Percentiles rank a stretch among this genome's conserved stretches.
phyloP scores from a whole-genome alignment of 2,113 vertebrate genomes.

The Dicrurus megarhynchus region DNA sequence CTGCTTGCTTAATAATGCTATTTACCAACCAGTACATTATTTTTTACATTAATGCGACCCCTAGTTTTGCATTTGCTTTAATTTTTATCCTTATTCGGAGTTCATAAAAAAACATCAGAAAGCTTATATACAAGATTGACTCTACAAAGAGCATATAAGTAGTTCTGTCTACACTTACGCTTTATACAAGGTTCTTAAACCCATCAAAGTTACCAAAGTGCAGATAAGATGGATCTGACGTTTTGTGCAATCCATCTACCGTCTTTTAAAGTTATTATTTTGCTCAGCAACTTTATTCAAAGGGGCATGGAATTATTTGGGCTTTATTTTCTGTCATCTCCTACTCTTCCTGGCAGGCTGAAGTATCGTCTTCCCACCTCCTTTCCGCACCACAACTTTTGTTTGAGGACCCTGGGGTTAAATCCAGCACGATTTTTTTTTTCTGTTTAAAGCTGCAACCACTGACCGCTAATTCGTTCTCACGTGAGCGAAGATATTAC shows the following conservation, averaged over 20 bases:
- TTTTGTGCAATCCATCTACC: background rate
- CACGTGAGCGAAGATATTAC: constrained; percentile 77
- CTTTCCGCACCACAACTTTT: constrained; percentile 32
- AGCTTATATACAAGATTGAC: constrained; percentile 4
- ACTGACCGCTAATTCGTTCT: constrained; percentile 70
- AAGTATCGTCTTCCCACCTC: background rate
- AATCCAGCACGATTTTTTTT: constrained; percentile 16
- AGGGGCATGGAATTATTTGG: background rate
- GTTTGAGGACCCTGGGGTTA: constrained; percentile 52
- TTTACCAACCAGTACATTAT: constrained; percentile 61
- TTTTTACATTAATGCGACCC: constrained; percentile 38
- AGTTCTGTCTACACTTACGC: background rate
- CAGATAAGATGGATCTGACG: background rate
- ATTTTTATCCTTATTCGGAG: constrained; percentile 42
- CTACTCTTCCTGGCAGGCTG: background rate
- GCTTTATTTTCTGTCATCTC: constrained; percentile 13
- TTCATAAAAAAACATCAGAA: background rate
- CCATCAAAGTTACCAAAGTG: background rate
- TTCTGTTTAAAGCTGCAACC: constrained; percentile 46
- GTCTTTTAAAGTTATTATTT: background rate
- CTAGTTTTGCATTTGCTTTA: constrained; percentile 55
- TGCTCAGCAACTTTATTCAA: constrained; percentile 9
- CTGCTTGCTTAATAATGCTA: constrained; percentile 62
- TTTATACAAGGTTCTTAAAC: background rate
- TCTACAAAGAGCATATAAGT: background rate